Evolutionary conservation across 2,888 invertebrate genomes (phyloP), one percentile per base, ranked within the genome.

Genomic region (Carpatolechia fugitivella): DNA sequence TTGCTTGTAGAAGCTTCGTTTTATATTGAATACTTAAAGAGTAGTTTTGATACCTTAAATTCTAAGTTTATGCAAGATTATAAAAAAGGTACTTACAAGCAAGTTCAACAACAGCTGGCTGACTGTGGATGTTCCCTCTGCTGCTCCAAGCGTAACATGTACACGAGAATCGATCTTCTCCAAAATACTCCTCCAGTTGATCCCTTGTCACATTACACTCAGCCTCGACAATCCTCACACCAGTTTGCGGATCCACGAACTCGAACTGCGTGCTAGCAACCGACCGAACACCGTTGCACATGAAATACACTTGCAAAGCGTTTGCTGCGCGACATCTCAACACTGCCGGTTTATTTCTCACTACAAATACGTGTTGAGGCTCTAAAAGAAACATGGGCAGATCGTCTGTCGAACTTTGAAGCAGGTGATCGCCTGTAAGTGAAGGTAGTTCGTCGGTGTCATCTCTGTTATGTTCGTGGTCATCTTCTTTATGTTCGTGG

Each of bases 121-220:
- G 96, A 86, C 98, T 98, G 78, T 94, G 94, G 68, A 97, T 95
- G 68, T 95, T 94, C 11, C 96, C 97, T 56, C 95, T 92, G 61
- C 96, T 95, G 60, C 96, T 96, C 95, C 97, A 97, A 33, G 99
- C 99, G 74, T 95, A 93, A 80, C 99, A 99, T 70, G 97, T 96
- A 86, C 99, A 99, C 70, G 95, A 96, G 82, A 96, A 97, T 67
- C 95, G 93, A 55, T 96, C 96, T 74, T 95, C 94, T 58, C 97
- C 97, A 74, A 97, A 97, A 85, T 96, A 98, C 78, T 98, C 98
- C 74, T 98, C 98, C 65, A 99, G 96, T 78, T 96, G 95, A 82
- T 97, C 95, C 63, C 97, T 92, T 38, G 96, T 96, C 65, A 98
- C 94, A 78, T 97, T 97, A 65, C 96, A 93, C 67, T 96, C 95